Evolutionary conservation across 2,113 vertebrate genomes (phyloP).

Genomic region (Elachura formosa): DNA sequence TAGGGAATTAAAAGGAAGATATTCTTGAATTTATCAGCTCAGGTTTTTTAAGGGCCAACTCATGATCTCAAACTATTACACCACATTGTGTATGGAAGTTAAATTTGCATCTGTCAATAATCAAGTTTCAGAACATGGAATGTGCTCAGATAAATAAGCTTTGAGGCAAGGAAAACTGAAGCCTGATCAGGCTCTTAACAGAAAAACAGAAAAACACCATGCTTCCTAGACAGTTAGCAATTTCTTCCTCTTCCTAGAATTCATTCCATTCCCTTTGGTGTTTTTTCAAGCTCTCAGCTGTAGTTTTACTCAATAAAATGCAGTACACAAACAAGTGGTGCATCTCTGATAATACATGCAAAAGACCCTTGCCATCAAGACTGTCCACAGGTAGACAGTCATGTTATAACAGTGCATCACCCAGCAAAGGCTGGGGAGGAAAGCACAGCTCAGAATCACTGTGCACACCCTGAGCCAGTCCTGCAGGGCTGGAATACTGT

Average conservation of each 20-base stretch:
- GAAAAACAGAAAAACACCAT: neutral
- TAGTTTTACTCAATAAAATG: neutral
- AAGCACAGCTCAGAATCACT: accelerated
- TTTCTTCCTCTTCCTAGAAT: neutral
- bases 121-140: neutral
- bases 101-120: neutral
- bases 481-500: accelerated
- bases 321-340: accelerated
- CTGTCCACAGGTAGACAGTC: neutral
- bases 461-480: neutral
- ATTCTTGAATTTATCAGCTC: neutral
- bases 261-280: neutral
- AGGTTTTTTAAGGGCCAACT: neutral
- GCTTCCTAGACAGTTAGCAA: neutral
- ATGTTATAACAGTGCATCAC: accelerated
- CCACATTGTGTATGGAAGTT: too few species aligned
- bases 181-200: neutral
- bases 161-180: neutral
- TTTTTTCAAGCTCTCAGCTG: neutral
- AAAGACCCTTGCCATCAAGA: too few species aligned
- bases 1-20: neutral
- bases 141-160: neutral
- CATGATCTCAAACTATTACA: too few species aligned
- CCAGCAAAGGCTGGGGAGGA: neutral
- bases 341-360: neutral